Percentiles rank a stretch among this genome's conserved stretches.
These are phyloP conservation scores for Pollenia amentaria DNA, from an alignment of 2,888 invertebrate genomes.

Conservation along the genomic window DNA sequence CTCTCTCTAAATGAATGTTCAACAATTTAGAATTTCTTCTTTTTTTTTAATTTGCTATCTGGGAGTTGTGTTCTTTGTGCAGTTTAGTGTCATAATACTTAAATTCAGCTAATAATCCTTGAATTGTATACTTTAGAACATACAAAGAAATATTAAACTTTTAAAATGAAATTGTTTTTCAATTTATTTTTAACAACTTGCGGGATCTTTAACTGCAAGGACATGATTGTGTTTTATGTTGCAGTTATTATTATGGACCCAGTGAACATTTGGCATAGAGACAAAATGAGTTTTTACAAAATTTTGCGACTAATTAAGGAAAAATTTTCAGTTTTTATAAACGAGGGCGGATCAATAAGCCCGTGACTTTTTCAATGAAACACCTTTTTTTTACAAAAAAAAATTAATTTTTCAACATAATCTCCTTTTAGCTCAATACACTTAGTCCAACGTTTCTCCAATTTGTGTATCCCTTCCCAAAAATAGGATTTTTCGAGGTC, in stretches of 20 bases:
- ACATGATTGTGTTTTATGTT: not conserved
- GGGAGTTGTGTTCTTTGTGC: not conserved
- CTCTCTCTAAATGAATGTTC: no score
- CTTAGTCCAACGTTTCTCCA: no score
- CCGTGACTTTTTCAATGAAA: no score
- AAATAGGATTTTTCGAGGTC: no score
- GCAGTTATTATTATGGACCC: not conserved
- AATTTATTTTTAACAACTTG: constrained; percentile 44
- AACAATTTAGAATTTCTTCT: not conserved
- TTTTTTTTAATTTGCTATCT: not conserved
- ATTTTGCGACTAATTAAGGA: no score
- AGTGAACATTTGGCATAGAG: constrained; percentile 8
- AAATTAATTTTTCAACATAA: no score
- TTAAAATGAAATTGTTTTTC: constrained; percentile 49
- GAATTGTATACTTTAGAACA: constrained; percentile 17
- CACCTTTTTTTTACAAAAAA: no score
- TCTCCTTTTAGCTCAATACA: no score
- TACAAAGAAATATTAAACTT: constrained; percentile 20
- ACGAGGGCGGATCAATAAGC: no score
- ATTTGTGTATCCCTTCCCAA: no score
- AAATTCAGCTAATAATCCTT: constrained; percentile 65
- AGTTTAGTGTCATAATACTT: constrained; percentile 52
- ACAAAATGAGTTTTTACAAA: no score
- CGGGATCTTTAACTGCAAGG: not conserved
- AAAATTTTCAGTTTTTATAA: no score